Percentiles rank a stretch among this genome's conserved stretches.
Evolutionary conservation across 2,888 invertebrate species (phyloP).

Genomic region (Orchesellides sinensis): DNA sequence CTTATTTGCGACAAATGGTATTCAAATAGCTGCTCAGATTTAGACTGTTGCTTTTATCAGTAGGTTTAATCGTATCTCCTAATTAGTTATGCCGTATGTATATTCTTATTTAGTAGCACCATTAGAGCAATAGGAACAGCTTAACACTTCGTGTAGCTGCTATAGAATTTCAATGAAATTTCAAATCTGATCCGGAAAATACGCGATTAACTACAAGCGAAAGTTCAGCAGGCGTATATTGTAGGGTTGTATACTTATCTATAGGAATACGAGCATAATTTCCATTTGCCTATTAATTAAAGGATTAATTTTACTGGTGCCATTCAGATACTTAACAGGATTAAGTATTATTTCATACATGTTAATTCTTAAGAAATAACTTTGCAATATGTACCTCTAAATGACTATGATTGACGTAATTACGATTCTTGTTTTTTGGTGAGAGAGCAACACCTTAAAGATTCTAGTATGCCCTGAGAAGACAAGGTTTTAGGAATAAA

Average conservation of each 20-base stretch:
- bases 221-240: no score
- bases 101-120: no score
- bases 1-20: no score
- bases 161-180: no score
- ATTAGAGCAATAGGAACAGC: not conserved
- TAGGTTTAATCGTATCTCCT: not conserved
- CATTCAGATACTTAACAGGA: constrained; percentile 64
- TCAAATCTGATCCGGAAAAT: no score
- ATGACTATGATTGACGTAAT: not conserved
- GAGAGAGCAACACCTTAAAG: not conserved
- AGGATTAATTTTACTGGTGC: constrained; percentile 58
- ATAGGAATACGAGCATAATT: not conserved
- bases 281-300: constrained; percentile 12
- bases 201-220: no score
- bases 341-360: constrained; percentile 48
- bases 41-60: not conserved
- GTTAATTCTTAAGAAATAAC: constrained; percentile 48
- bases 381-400: constrained; percentile 61
- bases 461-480: not conserved
- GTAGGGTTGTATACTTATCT: not conserved
- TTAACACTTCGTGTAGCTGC: not conserved
- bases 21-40: not conserved
- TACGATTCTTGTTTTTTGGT: not conserved
- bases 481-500: not conserved
- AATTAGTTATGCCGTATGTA: no score